Conservation (phyloP, 2,888 invertebrate genomes). For the Agapetus fuscipes region DNA sequence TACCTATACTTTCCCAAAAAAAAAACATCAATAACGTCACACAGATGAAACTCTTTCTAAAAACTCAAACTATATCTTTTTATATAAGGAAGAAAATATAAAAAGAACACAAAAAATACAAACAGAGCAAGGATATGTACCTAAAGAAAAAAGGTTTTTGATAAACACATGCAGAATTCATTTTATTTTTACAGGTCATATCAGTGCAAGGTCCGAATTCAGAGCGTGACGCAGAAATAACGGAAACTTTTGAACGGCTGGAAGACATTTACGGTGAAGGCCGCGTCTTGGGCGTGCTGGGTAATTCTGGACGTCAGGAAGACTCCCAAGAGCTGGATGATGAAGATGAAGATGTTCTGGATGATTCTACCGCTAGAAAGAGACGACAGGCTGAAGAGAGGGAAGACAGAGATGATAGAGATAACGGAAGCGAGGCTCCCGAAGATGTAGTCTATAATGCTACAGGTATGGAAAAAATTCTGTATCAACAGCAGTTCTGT, state of each 20-base stretch:
- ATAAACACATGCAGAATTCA: too few relatives aligned
- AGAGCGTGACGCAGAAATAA: constrained; percentile 50
- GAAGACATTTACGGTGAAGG: constrained; percentile 49
- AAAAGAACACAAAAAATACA: too few relatives aligned
- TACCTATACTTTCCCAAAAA: too few relatives aligned
- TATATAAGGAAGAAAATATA: too few relatives aligned
- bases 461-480: constrained; percentile 5
- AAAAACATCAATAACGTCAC: too few relatives aligned
- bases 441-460: constrained; percentile 15
- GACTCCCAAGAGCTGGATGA: constrained; percentile 25
- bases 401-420: constrained; percentile 24
- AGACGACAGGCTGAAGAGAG: neutral
- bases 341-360: constrained; percentile 1
- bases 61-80: too few relatives aligned
- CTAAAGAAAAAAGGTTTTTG: too few relatives aligned
- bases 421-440: constrained; percentile 23
- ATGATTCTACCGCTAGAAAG: neutral
- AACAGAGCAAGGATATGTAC: too few relatives aligned
- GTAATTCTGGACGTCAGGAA: constrained; percentile 27
- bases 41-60: too few relatives aligned
- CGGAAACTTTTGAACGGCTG: constrained; percentile 46
- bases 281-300: constrained; percentile 47
- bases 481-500: too few relatives aligned
- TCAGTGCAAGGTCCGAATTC: constrained; percentile 48
- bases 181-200: constrained; percentile 37